These are phyloP conservation scores for Drosophila monieri DNA, from an alignment of 2,888 invertebrate genomes.

Conservation along the genomic window DNA sequence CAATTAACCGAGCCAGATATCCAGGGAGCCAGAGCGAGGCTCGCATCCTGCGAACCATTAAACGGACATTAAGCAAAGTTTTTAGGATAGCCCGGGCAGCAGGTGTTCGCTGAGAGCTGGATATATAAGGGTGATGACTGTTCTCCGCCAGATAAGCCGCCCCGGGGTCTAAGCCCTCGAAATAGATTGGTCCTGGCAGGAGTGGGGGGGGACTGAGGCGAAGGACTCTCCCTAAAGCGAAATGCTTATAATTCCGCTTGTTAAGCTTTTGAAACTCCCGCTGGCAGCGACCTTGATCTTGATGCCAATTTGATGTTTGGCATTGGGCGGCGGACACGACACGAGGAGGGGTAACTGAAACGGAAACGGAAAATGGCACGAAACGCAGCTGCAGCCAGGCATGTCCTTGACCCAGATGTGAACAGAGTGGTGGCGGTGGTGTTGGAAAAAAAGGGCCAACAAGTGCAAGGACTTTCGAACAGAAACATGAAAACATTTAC, in stretches of 20 bases:
- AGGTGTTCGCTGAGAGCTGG: constrained; percentile 14
- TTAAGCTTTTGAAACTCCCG: constrained; percentile 25
- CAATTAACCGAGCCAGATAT: constrained; percentile 64
- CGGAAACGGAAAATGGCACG: constrained; percentile 5
- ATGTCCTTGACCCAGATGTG: constrained; percentile 34
- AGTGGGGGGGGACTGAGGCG: no score
- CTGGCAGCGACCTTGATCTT: constrained; percentile 64
- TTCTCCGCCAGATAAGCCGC: constrained; percentile 52
- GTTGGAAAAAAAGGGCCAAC: neutral
- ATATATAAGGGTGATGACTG: constrained; percentile 33
- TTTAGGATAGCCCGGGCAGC: constrained; percentile 4
- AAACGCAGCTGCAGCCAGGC: constrained; percentile 30
- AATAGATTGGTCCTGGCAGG: constrained; percentile 43
- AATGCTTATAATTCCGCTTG: constrained; percentile 30
- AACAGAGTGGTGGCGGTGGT: no score
- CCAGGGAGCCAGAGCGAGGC: constrained; percentile 20
- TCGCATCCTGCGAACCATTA: constrained; percentile 59
- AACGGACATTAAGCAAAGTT: constrained; percentile 60
- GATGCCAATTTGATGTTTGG: constrained; percentile 66
- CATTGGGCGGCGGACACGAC: constrained; percentile 43
- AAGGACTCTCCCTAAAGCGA: constrained; percentile 8
- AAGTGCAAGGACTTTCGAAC: constrained; percentile 34
- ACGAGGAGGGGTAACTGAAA: no score
- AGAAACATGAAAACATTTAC: neutral
- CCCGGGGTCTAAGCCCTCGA: constrained; percentile 47